Percentiles rank a stretch among this genome's conserved stretches.
These are phyloP conservation scores for Albula glossodonta DNA, from an alignment of 2,113 vertebrate genomes.

Conservation along the genomic window DNA sequence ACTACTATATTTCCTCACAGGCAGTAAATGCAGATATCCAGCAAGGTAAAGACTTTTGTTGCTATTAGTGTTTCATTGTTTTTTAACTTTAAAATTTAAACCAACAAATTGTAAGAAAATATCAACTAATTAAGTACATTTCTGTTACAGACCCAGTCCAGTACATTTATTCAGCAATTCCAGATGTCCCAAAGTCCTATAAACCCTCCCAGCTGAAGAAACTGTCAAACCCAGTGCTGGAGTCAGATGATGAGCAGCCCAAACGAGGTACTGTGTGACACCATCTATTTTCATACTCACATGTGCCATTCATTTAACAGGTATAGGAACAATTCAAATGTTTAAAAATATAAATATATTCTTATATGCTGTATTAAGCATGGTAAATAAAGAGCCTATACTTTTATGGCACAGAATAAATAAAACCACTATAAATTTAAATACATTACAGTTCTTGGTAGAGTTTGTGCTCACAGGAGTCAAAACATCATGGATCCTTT, in stretches of 20 bases:
- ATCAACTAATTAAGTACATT: slow-evolving; percentile 23
- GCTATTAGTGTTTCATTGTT: slow-evolving; percentile 1
- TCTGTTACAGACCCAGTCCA: slow-evolving; percentile 71
- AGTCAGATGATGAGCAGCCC: slow-evolving; percentile 66
- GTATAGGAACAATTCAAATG: neutral
- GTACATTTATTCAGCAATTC: slow-evolving; percentile 76
- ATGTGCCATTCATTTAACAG: neutral
- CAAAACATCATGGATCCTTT: neutral
- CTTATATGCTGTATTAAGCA: too few relatives aligned
- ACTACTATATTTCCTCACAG: slow-evolving; percentile 73
- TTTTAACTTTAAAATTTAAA: neutral
- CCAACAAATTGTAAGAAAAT: slow-evolving; percentile 20
- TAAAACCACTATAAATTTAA: neutral
- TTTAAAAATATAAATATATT: neutral
- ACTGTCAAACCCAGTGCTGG: slow-evolving; percentile 45
- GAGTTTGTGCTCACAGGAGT: neutral
- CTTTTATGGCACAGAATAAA: neutral
- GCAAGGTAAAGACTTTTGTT: slow-evolving; percentile 72
- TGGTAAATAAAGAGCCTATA: neutral
- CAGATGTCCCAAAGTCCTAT: slow-evolving; percentile 74
- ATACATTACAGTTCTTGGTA: neutral
- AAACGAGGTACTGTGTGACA: slow-evolving; percentile 76
- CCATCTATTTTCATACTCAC: neutral
- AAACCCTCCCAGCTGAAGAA: slow-evolving; percentile 66
- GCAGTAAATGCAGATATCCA: slow-evolving; percentile 75